These are phyloP conservation scores for Muscicapa striata DNA, from an alignment of 2,797 vertebrate species.

Conservation along the genomic window DNA sequence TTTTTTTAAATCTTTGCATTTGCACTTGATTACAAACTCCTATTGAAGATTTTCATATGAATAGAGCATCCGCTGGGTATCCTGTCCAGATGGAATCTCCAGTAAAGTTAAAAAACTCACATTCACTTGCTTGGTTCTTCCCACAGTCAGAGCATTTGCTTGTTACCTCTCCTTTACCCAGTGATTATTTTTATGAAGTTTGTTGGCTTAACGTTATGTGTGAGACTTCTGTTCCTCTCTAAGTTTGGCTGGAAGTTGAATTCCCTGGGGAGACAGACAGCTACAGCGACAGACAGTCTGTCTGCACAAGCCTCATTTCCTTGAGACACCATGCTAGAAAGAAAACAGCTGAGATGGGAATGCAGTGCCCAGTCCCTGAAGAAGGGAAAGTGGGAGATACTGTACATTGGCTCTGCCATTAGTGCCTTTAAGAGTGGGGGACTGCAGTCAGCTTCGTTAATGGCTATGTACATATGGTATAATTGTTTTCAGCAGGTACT, in stretches of 20 bases:
- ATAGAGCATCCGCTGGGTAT: background rate
- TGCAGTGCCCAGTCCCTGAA: background rate
- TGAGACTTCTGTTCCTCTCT: background rate
- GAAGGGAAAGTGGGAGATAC: background rate
- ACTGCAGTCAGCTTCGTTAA: background rate
- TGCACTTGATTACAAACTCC: background rate
- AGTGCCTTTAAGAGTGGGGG: background rate
- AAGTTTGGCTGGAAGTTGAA: background rate
- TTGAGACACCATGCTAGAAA: background rate
- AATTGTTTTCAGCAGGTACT: background rate
- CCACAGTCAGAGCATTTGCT: background rate
- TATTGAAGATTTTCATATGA: background rate
- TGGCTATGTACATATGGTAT: background rate
- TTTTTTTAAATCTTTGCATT: background rate
- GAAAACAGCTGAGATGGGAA: background rate
- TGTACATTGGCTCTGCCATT: background rate
- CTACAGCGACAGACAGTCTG: background rate
- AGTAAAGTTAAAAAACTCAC: background rate
- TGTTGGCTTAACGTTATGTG: background rate
- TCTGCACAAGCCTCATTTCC: background rate
- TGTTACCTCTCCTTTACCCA: background rate
- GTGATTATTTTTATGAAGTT: background rate
- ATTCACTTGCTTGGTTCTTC: background rate
- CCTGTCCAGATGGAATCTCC: background rate
- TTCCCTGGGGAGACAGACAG: background rate